phyloP scores from a whole-genome alignment of 2,888 invertebrate species.

The Nesidiocoris tenuis region DNA sequence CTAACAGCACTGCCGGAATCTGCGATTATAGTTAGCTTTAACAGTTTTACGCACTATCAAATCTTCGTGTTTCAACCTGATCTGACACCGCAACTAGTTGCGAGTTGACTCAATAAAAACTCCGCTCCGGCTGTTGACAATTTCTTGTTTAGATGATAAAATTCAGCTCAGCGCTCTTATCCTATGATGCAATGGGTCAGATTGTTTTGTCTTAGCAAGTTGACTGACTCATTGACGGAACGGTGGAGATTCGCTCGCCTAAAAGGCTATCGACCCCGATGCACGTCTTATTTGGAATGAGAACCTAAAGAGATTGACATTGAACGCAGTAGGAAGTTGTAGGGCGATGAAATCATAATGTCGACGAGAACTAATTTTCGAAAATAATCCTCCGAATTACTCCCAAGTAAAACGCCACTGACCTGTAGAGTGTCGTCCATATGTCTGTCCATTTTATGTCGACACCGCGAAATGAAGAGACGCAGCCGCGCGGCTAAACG shows the following conservation, averaged over 20 bases:
- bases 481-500: constrained; percentile 1
- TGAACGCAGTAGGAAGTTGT: background rate
- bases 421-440: constrained; percentile 37
- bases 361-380: background rate
- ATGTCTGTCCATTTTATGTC: constrained; percentile 13
- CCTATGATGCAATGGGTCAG: constrained; percentile 10
- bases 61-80: no score
- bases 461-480: constrained; percentile 5
- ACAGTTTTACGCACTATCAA: no score
- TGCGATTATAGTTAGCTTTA: no score
- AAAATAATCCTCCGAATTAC: background rate
- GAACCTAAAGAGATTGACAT: background rate
- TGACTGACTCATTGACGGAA: constrained; percentile 34
- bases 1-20: no score
- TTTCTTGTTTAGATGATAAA: background rate
- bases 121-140: constrained; percentile 4
- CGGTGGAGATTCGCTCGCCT: background rate
- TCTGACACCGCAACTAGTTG: no score
- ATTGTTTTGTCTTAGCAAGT: constrained; percentile 4
- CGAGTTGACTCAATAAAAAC: no score
- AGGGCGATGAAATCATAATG: background rate
- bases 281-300: background rate
- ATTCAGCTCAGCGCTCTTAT: constrained; percentile 2
- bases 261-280: background rate
- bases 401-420: background rate